Percentiles rank a stretch among this genome's conserved stretches.
These are phyloP conservation scores for Heliconius cydno DNA, from an alignment of 2,888 invertebrate genomes.

Conservation along the genomic window DNA sequence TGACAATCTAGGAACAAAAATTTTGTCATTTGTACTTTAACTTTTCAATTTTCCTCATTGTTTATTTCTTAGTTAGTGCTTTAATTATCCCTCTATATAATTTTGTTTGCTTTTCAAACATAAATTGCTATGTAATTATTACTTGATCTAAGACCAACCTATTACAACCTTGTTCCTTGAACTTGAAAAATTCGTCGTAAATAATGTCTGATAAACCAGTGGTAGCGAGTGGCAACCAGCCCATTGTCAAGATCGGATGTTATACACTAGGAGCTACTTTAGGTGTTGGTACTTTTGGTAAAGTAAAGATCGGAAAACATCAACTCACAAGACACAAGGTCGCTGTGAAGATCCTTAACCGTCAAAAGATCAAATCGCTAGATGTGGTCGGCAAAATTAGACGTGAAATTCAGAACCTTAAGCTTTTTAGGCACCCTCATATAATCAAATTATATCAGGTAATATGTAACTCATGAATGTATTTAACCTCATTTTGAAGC, in stretches of 20 bases:
- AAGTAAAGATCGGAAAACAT: conserved; percentile 99
- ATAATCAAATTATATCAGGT: conserved; percentile 97
- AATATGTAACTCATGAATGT: conserved; percentile 37
- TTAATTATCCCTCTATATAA: conserved; percentile 8
- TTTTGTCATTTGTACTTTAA: conserved; percentile 27
- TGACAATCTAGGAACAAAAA: conserved; percentile 15
- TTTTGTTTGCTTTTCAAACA: conserved; percentile 13
- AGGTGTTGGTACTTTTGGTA: conserved; percentile 99
- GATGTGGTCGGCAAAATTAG: conserved; percentile 99
- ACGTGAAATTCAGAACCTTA: conserved; percentile 99
- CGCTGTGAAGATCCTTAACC: conserved; percentile 98
- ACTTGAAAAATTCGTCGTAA: conserved; percentile 34
- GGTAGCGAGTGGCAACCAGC: conserved; percentile 81
- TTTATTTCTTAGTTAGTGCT: conserved; percentile 32
- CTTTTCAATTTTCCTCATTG: conserved; percentile 35
- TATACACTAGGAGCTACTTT: conserved; percentile 94
- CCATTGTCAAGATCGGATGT: conserved; percentile 98
- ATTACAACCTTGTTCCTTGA: conserved; percentile 37
- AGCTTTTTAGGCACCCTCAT: conserved; percentile 99
- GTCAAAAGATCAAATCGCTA: conserved; percentile 99
- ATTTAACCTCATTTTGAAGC: background rate
- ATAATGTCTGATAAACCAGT: conserved; percentile 74
- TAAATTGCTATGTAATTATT: conserved; percentile 22
- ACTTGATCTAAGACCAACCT: conserved; percentile 15
- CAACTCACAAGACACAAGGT: conserved; percentile 99